Conservation (phyloP, 2,888 invertebrate genomes). For the Antheraea assamensis region DNA sequence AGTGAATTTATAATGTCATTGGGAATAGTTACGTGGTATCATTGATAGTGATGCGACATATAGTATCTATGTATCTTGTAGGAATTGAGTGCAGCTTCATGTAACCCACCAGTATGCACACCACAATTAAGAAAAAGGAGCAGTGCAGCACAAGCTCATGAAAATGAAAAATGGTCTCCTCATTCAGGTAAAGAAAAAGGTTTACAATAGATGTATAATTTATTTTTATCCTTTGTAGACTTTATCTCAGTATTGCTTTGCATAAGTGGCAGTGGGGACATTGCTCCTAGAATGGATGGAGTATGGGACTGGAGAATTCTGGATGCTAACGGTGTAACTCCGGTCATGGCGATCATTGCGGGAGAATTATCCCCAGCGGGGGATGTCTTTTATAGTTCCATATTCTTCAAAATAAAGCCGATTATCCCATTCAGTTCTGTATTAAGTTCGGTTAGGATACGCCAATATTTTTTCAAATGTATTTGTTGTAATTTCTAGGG, state of each 20-base stretch:
- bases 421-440: too few species aligned
- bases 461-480: background rate
- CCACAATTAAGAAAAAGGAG: constrained; percentile 70
- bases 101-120: constrained; percentile 63
- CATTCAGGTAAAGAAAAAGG: constrained; percentile 57
- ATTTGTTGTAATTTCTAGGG: constrained; percentile 44
- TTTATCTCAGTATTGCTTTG: too few species aligned
- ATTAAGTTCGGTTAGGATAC: too few species aligned
- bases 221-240: too few species aligned
- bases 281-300: too few species aligned
- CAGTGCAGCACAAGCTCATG: constrained; percentile 60
- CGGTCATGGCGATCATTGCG: too few species aligned
- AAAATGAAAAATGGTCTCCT: constrained; percentile 73
- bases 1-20: background rate
- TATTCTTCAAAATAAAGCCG: too few species aligned
- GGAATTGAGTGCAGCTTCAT: constrained; percentile 65
- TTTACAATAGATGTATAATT: background rate
- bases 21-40: background rate
- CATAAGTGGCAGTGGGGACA: too few species aligned
- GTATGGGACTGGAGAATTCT: too few species aligned
- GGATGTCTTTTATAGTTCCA: too few species aligned
- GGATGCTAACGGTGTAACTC: too few species aligned
- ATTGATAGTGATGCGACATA: background rate
- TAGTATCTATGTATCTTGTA: constrained; percentile 30
- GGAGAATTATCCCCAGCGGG: too few species aligned